Percentiles rank a stretch among this genome's conserved stretches.
These are phyloP conservation scores for Lophura nycthemera DNA, from an alignment of 2,113 vertebrate genomes.

Conservation along the genomic window DNA sequence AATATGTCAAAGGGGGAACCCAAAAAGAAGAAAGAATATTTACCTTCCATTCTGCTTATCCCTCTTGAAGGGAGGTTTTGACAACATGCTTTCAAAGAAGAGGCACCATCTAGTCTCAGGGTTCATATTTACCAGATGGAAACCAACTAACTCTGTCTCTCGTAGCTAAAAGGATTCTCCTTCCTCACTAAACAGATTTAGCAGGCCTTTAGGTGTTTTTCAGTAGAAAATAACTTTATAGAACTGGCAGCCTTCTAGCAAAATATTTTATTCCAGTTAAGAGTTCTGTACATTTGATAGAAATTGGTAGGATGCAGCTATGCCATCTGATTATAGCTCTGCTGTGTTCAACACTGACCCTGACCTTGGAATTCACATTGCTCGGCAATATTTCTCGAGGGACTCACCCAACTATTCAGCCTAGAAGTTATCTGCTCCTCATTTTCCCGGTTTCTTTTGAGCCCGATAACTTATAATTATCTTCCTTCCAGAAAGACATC, in stretches of 20 bases:
- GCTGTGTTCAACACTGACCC: not conserved
- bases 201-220: not conserved
- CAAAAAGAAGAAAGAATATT: not conserved
- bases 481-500: not conserved
- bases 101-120: not conserved
- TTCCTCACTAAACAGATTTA: not conserved
- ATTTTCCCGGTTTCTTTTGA: not conserved
- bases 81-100: not conserved
- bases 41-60: not conserved
- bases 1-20: not conserved
- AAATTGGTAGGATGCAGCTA: not conserved
- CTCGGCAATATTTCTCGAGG: not conserved
- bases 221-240: not conserved
- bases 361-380: not conserved
- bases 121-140: not conserved
- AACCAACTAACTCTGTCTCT: not conserved
- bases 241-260: not conserved
- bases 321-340: not conserved
- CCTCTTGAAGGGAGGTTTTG: not conserved
- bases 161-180: not conserved
- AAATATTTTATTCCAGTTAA: not conserved
- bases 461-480: not conserved
- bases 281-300: not conserved
- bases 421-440: not conserved
- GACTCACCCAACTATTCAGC: not conserved